Evolutionary conservation across 2,888 invertebrate genomes (phyloP), one percentile per base, ranked within the genome.

Genomic region (Catocala fraxini): DNA sequence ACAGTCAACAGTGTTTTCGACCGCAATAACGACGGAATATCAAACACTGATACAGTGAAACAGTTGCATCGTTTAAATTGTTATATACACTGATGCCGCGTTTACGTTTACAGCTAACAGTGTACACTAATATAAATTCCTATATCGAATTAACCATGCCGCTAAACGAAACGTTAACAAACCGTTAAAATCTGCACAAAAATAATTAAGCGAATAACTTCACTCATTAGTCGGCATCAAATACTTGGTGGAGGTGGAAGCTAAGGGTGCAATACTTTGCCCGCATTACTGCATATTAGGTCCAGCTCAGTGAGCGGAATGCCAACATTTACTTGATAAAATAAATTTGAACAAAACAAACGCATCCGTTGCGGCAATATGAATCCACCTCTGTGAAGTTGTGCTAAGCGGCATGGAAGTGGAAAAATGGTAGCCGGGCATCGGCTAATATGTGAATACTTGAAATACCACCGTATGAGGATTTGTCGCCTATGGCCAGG

Each of bases 271-370:
- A 69, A 66, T 71, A 73, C 81, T 83, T 73, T 82, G 80, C 90
- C 87, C 90, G 89, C 90, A 92, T 90, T 89, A 89, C 89, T 84
- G 81, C 87, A 85, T 77, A 87, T 93, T 93, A 91, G 70, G 71
- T 85, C 71, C 92, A 77, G 84, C 73, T 84, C 93, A 93, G 68
- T 93, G 93, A 81, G 89, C 85, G 84, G 89, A 89, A 90, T 84
- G 82, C 92, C 89, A 87, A 87, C 89, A 88, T 91, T 92, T 92
- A 92, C 92, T 93, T 92, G 92, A 94, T 93, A 93, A 93, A 93
- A 94, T 94, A 92, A 92, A 93, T 93, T 92, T 89, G 90, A 89
- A 91, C 91, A 91, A 92, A 93, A 93, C 93, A 93, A 93, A 92
- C 91, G 90, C 91, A 92, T 88, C 89, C 88, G 79, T 75, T 87